Evolutionary conservation across 2,888 invertebrate genomes (phyloP), one percentile per base, ranked within the genome.

Genomic region (Acanthosepion lycidas): DNA sequence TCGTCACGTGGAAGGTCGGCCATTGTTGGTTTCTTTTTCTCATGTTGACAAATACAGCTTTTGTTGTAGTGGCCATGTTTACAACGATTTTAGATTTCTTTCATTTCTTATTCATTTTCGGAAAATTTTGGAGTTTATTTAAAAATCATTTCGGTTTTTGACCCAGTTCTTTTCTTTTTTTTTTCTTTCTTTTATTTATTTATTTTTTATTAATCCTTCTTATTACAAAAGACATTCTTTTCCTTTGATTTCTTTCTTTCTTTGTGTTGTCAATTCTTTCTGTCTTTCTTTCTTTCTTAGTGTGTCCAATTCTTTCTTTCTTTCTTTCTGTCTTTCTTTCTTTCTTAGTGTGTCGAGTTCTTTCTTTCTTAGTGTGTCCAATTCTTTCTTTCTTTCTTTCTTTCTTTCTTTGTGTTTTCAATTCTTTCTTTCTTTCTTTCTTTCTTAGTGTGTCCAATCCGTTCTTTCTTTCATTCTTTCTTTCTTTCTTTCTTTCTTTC

Each of bases 1-100:
- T 78, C n/a, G n/a, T 78, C 78, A 78, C 78, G n/a, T 78, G 78
- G 78, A n/a, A 78, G 18, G 78, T n/a, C 78, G 78, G 78, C 78
- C n/a, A 78, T 78, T 78, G 64, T 78, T 78, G 15, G n/a, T 78
- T 78, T n/a, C n/a, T n/a, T n/a, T n/a, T 78, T 78, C n/a, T 78
- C 78, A n/a, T 78, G 78, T 78, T 78, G 78, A 78, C 78, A 78
- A 78, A 78, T 18, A n/a, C 78, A 12, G 78, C n/a, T n/a, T n/a
- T n/a, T 78, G 15, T n/a, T n/a, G 15, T n/a, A n/a, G 9, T n/a
- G 78, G 1, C 78, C 78, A 78, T 78, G n/a, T 78, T 78, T n/a
- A n/a, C n/a, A n/a, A n/a, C n/a, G 12, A 78, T 78, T n/a, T 78
- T 78, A 78, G n/a, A 0, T 78, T 9, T 78, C 3, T n/a, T 15